phyloP scores from a whole-genome alignment of 1,140 invertebrate genomes.

The Scaptomyza montana region DNA sequence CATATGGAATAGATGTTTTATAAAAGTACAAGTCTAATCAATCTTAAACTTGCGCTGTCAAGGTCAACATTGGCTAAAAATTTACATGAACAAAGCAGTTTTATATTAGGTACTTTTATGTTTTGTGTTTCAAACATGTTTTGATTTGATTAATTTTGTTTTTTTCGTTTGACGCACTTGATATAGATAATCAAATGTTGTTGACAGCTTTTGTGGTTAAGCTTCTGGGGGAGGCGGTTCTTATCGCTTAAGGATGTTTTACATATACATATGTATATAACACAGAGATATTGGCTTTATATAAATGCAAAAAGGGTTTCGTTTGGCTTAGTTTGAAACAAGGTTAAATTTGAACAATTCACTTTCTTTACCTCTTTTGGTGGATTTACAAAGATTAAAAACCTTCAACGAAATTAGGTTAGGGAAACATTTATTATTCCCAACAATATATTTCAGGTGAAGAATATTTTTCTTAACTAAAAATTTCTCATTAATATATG shows the following conservation, averaged over 20 bases:
- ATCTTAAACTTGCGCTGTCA: slow-evolving; percentile 33
- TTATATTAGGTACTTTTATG: slow-evolving; percentile 16
- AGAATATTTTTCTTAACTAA: no score
- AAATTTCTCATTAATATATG: no score
- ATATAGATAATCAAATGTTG: slow-evolving; percentile 17
- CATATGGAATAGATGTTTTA: slow-evolving; percentile 27
- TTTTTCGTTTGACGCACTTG: slow-evolving; percentile 14
- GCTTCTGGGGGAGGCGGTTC: background rate
- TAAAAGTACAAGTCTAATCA: slow-evolving; percentile 47
- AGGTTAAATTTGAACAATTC: no score
- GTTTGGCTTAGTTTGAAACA: no score
- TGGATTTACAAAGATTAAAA: no score
- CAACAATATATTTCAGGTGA: no score
- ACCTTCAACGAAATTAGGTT: no score
- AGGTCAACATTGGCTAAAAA: slow-evolving; percentile 49
- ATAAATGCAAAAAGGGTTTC: no score
- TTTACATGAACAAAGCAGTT: slow-evolving; percentile 16
- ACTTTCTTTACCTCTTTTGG: no score
- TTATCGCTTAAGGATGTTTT: background rate
- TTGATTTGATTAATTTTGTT: background rate
- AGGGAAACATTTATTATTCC: no score
- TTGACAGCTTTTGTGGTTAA: background rate
- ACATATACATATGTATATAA: background rate
- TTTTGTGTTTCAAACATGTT: slow-evolving; percentile 21
- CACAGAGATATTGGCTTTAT: no score